A percentile compares a stretch with the other conserved stretches of the same genome.
Evolutionary conservation across 23 tunicate genomes (phyloP).

Genomic region (Clavelina lepadiformis): DNA sequence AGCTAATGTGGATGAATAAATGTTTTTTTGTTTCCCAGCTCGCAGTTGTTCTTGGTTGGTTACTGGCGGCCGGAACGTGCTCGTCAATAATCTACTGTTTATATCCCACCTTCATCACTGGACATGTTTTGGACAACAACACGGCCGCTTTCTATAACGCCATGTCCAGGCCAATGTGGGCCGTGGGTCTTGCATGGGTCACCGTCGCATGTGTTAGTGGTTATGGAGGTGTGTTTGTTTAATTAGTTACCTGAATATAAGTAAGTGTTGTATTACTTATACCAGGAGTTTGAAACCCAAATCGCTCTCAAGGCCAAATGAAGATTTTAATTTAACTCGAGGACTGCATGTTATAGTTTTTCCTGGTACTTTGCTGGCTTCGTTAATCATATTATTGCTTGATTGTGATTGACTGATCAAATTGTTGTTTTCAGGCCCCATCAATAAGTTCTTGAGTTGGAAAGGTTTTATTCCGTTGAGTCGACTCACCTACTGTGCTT

Average conservation of each 20-base stretch:
- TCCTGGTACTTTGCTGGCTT: no score
- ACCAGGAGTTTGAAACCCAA: no score
- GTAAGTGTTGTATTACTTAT: no score
- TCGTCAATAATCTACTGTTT: constrained; percentile 22
- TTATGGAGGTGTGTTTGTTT: constrained; percentile 47
- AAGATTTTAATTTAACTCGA: no score
- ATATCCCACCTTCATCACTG: constrained; percentile 16
- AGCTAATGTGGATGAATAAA: no score
- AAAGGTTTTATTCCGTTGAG: constrained; percentile 72
- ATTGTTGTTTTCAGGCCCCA: constrained; percentile 47
- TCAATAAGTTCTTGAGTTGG: constrained; percentile 69
- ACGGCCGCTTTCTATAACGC: constrained; percentile 65
- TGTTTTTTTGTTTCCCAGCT: not conserved
- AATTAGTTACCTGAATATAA: no score
- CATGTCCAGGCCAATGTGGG: constrained; percentile 67
- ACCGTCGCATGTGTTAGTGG: constrained; percentile 47
- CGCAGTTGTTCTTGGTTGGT: no score
- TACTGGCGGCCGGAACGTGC: no score
- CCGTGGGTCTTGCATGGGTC: constrained; percentile 61
- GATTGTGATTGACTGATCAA: no score
- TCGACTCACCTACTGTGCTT: constrained; percentile 63
- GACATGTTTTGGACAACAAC: constrained; percentile 5
- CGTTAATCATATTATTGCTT: no score
- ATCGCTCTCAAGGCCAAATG: no score
- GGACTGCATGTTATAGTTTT: no score